Evolutionary conservation across 2,113 vertebrate genomes (phyloP), one percentile per base, ranked within the genome.

Genomic region (Callopanchax toddi): DNA sequence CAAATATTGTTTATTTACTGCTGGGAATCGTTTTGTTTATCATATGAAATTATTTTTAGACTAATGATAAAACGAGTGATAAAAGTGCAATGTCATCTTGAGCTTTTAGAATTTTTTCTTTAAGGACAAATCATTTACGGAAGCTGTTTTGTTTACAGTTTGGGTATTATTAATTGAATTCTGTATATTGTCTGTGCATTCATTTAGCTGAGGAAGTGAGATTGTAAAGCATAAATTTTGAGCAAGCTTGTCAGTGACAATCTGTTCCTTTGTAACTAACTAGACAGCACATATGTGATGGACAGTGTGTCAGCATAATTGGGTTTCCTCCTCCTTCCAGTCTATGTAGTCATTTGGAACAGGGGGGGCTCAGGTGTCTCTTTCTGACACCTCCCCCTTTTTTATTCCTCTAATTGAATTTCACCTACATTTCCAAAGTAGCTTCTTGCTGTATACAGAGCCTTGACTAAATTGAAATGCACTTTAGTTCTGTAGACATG

Each of bases 301-400:
- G 81, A 89, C 81, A 78, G 48, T 21, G 48, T 80, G 80, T 89
- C 86, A 67, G 37, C 11, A 17, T 90, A 89, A 89, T 89, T 68
- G 65, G 58, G 69, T 91, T 89, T 85, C 78, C 58, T 55, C 64
- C 77, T 67, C 71, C 80, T 48, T 11, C 61, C 11, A 6, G 49
- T 73, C 67, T 75, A 69, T 70, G 68, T 75, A 66, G 68, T 78
- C 68, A 71, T 76, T 76, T 81, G 67, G 68, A 71, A 78, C 60
- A 48, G 61, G 39, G 65, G n/a, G 84, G 83, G 69, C 88, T 91
- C 91, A 91, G 91, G 87, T 93, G 91, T 90, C 78, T 53, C 7
- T 71, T 60, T 2, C 39, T 45, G 69, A 75, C 71, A 21, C 63
- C 71, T 74, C 58, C 68, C 73, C 50, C 62, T 57, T 77, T 80